Evolutionary conservation across 2,113 vertebrate genomes (phyloP).

Genomic region (Jacana jacana): DNA sequence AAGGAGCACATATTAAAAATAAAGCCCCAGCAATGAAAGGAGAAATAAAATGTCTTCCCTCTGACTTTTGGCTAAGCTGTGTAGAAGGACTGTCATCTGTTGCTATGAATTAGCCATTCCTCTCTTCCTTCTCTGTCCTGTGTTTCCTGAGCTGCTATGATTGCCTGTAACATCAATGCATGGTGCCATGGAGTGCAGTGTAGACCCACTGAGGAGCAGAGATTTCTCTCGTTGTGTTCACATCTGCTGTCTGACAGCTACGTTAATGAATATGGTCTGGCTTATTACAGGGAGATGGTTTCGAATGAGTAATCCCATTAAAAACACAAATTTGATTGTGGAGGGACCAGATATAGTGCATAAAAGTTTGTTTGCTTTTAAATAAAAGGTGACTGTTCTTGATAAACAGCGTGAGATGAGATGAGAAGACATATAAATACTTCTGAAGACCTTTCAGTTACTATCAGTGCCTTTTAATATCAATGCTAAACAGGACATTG

Average conservation of each 20-base stretch:
- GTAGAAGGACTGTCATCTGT: background rate
- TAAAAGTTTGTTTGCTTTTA: slow-evolving; percentile 21
- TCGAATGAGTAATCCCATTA: slow-evolving; percentile 24
- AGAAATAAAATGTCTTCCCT: background rate
- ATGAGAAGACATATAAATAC: background rate
- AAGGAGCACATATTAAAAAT: background rate
- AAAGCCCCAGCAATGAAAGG: background rate
- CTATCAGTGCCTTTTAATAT: background rate
- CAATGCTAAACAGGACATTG: background rate
- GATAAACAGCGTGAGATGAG: background rate
- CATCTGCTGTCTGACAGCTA: slow-evolving; percentile 48
- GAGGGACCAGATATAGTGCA: background rate
- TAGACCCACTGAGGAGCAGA: background rate
- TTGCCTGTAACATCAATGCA: background rate
- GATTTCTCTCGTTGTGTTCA: slow-evolving; percentile 43
- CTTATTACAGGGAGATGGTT: background rate
- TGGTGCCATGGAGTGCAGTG: background rate
- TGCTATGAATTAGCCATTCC: background rate
- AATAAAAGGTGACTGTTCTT: background rate
- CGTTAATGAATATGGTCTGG: slow-evolving; percentile 54
- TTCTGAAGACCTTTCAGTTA: background rate
- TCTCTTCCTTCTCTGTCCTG: background rate
- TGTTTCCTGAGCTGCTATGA: background rate
- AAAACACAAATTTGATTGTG: slow-evolving; percentile 26
- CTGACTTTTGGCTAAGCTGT: background rate